Conservation (phyloP, 2,797 vertebrate genomes). For the Vultur gryphus region DNA sequence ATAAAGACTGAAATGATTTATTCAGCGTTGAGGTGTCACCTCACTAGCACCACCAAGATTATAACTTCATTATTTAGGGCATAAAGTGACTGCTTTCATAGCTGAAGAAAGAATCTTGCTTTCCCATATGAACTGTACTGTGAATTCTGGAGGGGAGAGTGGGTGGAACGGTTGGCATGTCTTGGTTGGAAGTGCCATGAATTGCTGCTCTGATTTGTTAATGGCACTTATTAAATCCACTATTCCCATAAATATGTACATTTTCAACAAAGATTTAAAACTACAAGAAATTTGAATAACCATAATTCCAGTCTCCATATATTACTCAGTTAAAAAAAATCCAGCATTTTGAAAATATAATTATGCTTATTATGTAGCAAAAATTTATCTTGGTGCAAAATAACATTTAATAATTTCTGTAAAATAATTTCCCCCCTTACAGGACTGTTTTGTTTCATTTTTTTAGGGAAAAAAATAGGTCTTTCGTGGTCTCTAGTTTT, state of each 20-base stretch:
- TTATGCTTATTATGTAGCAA: neutral
- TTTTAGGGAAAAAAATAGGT: neutral
- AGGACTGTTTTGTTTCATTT: neutral
- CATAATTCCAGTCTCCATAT: neutral
- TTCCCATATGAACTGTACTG: neutral
- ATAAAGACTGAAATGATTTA: neutral
- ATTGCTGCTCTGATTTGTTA: neutral
- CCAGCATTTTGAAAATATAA: neutral
- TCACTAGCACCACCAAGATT: neutral
- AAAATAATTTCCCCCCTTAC: neutral
- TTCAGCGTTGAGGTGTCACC: neutral
- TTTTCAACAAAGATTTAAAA: neutral
- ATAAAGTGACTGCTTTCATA: neutral
- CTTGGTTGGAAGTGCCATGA: neutral
- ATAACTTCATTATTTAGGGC: neutral
- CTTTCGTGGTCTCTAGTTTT: neutral
- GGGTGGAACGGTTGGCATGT: neutral
- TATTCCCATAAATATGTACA: neutral
- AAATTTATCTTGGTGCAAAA: neutral
- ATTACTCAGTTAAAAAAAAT: accelerated
- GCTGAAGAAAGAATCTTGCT: neutral
- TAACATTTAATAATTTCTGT: neutral
- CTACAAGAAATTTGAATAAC: neutral
- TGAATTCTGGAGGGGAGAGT: neutral
- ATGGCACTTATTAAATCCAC: neutral